Evolutionary conservation across 2,113 vertebrate genomes (phyloP), one percentile per base, ranked within the genome.

Genomic region (Sylvilagus bachmani): DNA sequence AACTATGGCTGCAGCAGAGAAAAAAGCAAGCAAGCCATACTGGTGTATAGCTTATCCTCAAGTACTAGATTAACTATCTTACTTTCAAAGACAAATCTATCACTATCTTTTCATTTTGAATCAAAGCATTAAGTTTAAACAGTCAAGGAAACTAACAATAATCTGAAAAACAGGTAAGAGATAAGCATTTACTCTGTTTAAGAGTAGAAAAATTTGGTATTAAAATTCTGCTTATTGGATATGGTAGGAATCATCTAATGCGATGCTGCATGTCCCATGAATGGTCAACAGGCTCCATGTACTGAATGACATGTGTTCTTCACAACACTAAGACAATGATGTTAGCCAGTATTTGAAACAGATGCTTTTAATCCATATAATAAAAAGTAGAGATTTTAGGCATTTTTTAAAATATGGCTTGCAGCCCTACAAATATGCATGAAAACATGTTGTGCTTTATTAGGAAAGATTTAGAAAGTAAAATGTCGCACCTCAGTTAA

Each of bases 401-500:
- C 36, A 87, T 91, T 88, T 74, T 14, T 79, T 38, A 79, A 92
- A 94, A 62, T 3, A 91, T 24, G 69, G n/a, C n/a, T 71, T 22
- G 0, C 10, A 90, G 66, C 78, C 53, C 66, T 73, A 84, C 36
- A 66, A 83, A 93, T 25, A 61, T 17, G 8, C 7, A 79, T 49
- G 53, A 84, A 87, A 84, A 91, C 19, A 95, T 3, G 77, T 0
- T 82, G 55, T 22, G 49, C 10, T 61, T 73, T 53, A 78, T 44
- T 74, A 67, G 25, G 22, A 81, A 86, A 82, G 6, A 14, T 21
- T 38, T 19, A 95, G 92, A 19, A 97, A 97, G 95, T 2, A 3
- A n/a, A 31, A 88, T 3, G 14, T 44, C 99, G 98, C 97, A 99
- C 99, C 99, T 99, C 99, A 75, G 99, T 98, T 94, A 98, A 97